These are phyloP conservation scores for Parotocinclus haroldoi DNA, from an alignment of 2,797 vertebrate species.

Conservation along the genomic window DNA sequence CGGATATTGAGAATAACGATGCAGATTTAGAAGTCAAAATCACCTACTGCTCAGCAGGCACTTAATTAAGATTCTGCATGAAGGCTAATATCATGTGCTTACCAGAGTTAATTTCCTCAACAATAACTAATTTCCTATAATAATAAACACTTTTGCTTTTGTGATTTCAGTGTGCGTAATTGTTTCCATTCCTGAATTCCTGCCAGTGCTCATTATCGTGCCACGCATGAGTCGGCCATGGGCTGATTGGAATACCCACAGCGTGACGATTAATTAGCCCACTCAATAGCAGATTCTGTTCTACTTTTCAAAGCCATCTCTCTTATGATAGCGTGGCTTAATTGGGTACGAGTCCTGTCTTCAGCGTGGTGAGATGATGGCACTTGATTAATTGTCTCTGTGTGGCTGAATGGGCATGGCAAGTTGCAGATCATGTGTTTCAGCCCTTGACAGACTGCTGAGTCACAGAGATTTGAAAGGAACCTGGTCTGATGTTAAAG, in stretches of 20 bases:
- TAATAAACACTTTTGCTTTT: constrained; percentile 24
- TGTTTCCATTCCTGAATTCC: constrained; percentile 27
- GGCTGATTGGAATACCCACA: constrained; percentile 28
- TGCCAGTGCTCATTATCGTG: constrained; percentile 16
- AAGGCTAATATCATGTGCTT: neutral
- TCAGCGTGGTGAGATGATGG: constrained; percentile 7
- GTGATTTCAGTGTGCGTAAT: constrained; percentile 34
- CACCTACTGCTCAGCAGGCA: neutral
- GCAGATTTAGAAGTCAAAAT: too few relatives aligned
- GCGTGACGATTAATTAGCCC: constrained; percentile 37
- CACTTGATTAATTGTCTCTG: constrained; percentile 34
- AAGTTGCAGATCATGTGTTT: constrained; percentile 1
- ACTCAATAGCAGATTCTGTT: constrained; percentile 10
- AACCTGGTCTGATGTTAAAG: too few relatives aligned
- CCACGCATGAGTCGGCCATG: constrained; percentile 8
- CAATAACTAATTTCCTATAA: constrained; percentile 13
- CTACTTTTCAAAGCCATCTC: neutral
- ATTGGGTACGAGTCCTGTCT: constrained; percentile 12
- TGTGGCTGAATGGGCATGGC: neutral
- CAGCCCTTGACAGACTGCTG: constrained; percentile 20
- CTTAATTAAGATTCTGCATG: constrained; percentile 11
- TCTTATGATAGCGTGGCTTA: constrained; percentile 24
- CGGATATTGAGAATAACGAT: too few relatives aligned
- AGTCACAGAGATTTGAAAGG: constrained; percentile 2
- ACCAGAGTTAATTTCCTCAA: constrained; percentile 11